Evolutionary conservation across 2,797 vertebrate genomes (phyloP).

Genomic region (Sebastes dallii): DNA sequence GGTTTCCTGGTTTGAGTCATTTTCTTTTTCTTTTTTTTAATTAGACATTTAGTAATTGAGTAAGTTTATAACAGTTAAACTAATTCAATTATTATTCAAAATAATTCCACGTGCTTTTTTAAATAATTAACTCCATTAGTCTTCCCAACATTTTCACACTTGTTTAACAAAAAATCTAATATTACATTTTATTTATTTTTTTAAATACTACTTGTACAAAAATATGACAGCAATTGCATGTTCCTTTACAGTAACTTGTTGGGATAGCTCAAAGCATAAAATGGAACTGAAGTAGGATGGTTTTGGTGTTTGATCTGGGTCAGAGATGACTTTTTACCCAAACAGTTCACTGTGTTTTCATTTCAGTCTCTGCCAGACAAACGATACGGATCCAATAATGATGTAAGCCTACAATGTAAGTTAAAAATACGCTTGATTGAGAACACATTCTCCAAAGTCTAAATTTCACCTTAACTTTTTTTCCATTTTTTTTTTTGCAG

Average conservation of each 20-base stretch:
- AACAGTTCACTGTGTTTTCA: background rate
- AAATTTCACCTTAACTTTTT: background rate
- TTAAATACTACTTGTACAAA: background rate
- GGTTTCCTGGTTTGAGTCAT: background rate
- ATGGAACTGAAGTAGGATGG: background rate
- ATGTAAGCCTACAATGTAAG: background rate
- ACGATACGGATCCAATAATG: no score
- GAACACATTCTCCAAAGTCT: background rate
- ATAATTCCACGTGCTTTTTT: no score
- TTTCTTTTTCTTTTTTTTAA: background rate
- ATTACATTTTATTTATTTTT: no score
- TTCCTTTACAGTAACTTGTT: background rate
- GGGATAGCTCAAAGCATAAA: background rate
- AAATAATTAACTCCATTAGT: no score
- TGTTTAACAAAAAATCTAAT: background rate
- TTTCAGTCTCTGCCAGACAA: background rate
- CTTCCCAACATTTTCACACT: no score
- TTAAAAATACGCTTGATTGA: background rate
- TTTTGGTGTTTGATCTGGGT: background rate
- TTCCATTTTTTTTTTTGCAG: conserved; percentile 23
- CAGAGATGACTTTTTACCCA: background rate
- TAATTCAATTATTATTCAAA: no score
- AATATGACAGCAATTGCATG: background rate
- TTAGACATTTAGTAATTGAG: no score
- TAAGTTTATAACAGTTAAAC: no score